Base-by-base conservation (phyloP, 1,140 invertebrate genomes). In the Musca domestica region DNA sequence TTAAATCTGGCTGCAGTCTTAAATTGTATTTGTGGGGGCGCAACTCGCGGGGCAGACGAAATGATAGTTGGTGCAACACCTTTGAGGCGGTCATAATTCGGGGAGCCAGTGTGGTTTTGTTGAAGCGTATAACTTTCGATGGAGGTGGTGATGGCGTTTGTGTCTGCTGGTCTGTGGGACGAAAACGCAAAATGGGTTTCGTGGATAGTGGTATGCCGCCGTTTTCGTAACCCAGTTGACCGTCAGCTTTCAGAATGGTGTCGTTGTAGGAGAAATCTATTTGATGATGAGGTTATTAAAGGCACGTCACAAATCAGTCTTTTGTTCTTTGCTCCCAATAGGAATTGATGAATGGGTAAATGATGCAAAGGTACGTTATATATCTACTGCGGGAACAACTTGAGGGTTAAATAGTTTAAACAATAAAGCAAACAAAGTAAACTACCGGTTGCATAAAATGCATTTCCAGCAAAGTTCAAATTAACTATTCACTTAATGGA, bases 1-100 rank as follows among this genome's bases (percentile, higher is more conserved):
- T 80, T 34, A 96, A 79, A 78, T 94, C 85, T 0, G 94, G 94
- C 69, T 89, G 83, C 30, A 96, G 81, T 7, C 84, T 85, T 1
- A 97, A 76, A 65, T 91, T 88, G 76, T 97, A 96, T 71, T 90
- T 87, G 1, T 85, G 68, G 0, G 95, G 94, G 14, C 83, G 81
- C 0, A 94, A 84, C 66, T 88, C 83, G 7, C 80, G 77, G 0
- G 92, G 88, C 49, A 98, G 83, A 27, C 91, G 84, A 71, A 85
- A 86, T 23, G 73, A 71, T 19, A 84, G 22, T n/a, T 83, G 76
- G 3, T 76, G 30, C 58, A 79, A 63, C 17, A 73, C 49, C 20
- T 78, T 74, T 22, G 74, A 76, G 5, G 75, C 74, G 20, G 76
- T 70, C 65, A 67, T 70, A 7, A 80, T 66, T 64, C 73, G 70